Conservation (phyloP, 2,113 vertebrate genomes). For the Alexandromys fortis region DNA sequence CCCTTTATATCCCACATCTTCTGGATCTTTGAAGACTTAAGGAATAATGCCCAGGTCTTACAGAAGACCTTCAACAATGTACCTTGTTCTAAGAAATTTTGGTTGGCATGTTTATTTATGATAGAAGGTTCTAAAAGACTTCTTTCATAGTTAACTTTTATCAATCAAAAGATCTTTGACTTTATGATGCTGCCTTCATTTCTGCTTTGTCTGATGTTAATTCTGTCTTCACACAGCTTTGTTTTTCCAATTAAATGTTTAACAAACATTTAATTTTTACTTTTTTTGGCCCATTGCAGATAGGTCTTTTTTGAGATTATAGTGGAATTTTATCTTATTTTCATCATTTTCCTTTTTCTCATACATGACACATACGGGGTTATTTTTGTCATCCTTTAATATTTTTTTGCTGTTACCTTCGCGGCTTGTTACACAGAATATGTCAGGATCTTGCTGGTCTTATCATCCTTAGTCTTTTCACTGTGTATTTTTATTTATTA, state of each 20-base stretch:
- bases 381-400: constrained; percentile 27
- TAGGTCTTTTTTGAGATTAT: background rate
- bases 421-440: background rate
- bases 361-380: background rate
- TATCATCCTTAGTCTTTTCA: background rate
- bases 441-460: background rate
- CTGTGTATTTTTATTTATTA: background rate
- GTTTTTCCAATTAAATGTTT: background rate
- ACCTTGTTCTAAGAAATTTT: constrained; percentile 1
- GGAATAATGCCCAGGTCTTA: background rate
- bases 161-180: constrained; percentile 10
- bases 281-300: background rate
- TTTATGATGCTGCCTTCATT: background rate
- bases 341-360: background rate
- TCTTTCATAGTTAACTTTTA: constrained; percentile 39
- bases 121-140: constrained; percentile 1
- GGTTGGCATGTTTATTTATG: background rate
- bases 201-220: constrained; percentile 25
- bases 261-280: background rate
- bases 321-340: constrained; percentile 2
- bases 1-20: background rate
- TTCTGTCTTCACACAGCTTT: background rate
- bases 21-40: background rate
- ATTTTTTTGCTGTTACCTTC: background rate
- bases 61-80: background rate